These are phyloP conservation scores for Pyrocephalus nanus DNA, from an alignment of 2,797 vertebrate species.

Conservation along the genomic window DNA sequence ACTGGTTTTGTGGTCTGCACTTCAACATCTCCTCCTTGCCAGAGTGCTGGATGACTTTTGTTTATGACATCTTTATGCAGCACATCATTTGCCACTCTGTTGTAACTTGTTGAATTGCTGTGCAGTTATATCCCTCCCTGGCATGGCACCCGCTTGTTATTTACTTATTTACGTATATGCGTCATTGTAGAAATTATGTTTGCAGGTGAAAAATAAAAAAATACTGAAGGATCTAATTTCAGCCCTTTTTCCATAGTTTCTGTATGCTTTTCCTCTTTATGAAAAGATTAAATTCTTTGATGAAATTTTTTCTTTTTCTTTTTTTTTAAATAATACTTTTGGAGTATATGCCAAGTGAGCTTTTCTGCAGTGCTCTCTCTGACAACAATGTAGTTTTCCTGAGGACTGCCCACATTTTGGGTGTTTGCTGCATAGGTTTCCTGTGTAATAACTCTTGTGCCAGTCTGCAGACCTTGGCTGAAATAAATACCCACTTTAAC, in stretches of 20 bases:
- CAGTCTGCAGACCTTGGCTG: background rate
- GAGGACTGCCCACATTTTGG: background rate
- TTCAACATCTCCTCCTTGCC: background rate
- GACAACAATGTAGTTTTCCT: background rate
- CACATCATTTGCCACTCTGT: background rate
- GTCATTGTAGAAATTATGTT: background rate
- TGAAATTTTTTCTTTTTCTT: background rate
- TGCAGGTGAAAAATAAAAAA: background rate
- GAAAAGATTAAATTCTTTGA: background rate
- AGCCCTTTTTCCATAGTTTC: background rate
- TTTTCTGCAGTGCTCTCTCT: background rate
- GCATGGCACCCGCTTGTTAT: background rate
- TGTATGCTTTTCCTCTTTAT: background rate
- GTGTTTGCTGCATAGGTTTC: background rate
- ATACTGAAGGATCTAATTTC: background rate
- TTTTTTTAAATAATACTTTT: background rate
- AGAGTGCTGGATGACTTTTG: background rate
- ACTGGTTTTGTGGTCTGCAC: background rate
- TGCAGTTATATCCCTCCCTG: background rate
- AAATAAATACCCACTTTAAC: background rate
- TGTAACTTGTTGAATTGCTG: background rate
- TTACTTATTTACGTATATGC: background rate
- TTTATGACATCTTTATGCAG: background rate
- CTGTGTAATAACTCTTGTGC: background rate
- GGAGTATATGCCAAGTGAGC: background rate